phyloP scores from a whole-genome alignment of 2,797 vertebrate genomes.

The Onychomys leucogaster region DNA sequence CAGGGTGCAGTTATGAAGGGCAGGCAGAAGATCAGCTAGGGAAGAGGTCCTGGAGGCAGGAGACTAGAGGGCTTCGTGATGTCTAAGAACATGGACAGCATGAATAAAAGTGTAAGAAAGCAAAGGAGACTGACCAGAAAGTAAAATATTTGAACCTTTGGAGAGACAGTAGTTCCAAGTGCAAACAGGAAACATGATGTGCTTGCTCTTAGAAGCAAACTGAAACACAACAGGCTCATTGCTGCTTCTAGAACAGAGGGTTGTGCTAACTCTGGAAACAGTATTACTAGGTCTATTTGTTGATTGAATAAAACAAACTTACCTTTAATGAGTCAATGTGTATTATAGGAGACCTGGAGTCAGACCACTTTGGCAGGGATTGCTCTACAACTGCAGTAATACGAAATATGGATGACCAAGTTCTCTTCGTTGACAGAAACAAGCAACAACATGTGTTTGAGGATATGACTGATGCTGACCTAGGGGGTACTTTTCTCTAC shows the following conservation, averaged over 20 bases:
- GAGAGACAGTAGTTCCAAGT: background rate
- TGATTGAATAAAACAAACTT: background rate
- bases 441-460: constrained; percentile 58
- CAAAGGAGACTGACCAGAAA: background rate
- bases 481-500: constrained; percentile 56
- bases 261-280: constrained; percentile 28
- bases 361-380: constrained; percentile 73
- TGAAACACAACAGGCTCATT: background rate
- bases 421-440: constrained; percentile 67
- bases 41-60: background rate
- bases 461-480: constrained; percentile 75
- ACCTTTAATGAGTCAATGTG: constrained; percentile 58
- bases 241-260: constrained; percentile 20
- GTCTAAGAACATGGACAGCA: background rate
- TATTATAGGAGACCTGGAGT: constrained; percentile 72
- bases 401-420: constrained; percentile 70
- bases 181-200: background rate
- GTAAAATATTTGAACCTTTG: background rate
- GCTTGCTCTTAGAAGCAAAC: background rate
- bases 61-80: background rate
- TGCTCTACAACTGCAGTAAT: constrained; percentile 25
- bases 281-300: background rate
- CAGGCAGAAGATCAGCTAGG: background rate
- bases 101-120: background rate
- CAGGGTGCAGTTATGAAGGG: background rate